Evolutionary conservation across 2,888 invertebrate genomes (phyloP), one percentile per base, ranked within the genome.

Genomic region (Drosophila prostipennis): DNA sequence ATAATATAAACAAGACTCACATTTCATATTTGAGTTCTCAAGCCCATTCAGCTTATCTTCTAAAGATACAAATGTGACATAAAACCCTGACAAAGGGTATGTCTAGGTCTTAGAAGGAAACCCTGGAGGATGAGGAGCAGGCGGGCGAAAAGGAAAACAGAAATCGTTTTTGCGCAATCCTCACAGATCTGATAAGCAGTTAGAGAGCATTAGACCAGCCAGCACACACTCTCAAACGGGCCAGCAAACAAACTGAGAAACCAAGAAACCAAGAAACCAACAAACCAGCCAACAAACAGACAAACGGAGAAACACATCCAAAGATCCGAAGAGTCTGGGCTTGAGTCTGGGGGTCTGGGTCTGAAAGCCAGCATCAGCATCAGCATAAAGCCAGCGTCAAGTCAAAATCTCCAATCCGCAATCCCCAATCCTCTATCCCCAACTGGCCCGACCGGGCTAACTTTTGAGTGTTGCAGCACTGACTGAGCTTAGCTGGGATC

Each of bases 111-210:
- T 45, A 52, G 43, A 43, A 64, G 34, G 43, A 57, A 49, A 49
- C 34, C n/a, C 26, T 16, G 68, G 39, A 36, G 52, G 54, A 60
- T 56, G 48, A 69, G n/a, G 58, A 55, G 43, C 57, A 32, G 61
- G 49, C 52, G 56, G 34, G 19, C 64, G 52, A 61, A 79, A 77
- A 52, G 63, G 46, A 69, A 81, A 79, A 78, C 74, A 78, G 76
- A 79, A 81, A 80, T 79, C 79, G 77, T 77, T 73, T 82, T 82
- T 83, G 81, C 78, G 78, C 81, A 80, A 86, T 86, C 77, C 83
- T 67, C 77, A 76, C 79, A 84, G 84, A 86, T 86, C 82, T 87
- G 87, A 87, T 87, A 87, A 84, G 86, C 82, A 76, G 77, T 74
- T 79, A 70, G 68, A 84, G 80, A 79, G 76, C 79, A 84, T 84